Conservation (phyloP, 2,888 invertebrate genomes). For the Polyommatus iphigenia region DNA sequence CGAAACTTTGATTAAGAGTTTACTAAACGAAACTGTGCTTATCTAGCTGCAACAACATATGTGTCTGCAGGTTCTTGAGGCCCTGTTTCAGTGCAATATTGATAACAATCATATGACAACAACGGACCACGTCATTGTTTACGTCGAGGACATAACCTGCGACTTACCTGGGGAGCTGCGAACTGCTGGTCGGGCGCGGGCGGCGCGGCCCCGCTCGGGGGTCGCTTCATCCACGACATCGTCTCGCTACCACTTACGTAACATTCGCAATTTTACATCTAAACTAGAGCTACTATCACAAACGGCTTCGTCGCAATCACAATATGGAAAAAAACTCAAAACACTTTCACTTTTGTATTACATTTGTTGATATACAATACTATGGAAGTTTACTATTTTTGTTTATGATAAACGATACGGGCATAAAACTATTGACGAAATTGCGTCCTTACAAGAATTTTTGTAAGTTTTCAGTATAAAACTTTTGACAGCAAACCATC, state of each 20-base stretch:
- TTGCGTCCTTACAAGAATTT: constrained; percentile 28
- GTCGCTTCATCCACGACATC: constrained; percentile 78
- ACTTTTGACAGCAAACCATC: constrained; percentile 75
- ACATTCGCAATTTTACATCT: constrained; percentile 69
- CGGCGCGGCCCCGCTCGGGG: constrained; percentile 55
- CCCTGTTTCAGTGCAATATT: background rate
- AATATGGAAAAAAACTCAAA: constrained; percentile 51
- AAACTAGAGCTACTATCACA: constrained; percentile 55
- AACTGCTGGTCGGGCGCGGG: constrained; percentile 56
- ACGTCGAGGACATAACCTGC: constrained; percentile 61
- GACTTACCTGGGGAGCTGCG: constrained; percentile 66
- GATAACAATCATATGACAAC: constrained; percentile 49
- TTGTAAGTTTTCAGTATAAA: constrained; percentile 45
- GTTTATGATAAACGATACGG: background rate
- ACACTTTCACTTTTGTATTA: constrained; percentile 67
- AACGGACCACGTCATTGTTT: constrained; percentile 73
- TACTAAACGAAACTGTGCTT: background rate
- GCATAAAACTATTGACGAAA: constrained; percentile 8
- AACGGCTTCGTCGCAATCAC: constrained; percentile 68
- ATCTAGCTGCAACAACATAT: background rate
- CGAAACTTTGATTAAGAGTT: background rate
- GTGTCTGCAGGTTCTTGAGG: background rate
- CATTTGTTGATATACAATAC: constrained; percentile 39
- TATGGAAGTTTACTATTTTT: constrained; percentile 10
- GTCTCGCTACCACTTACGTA: constrained; percentile 69